Evolutionary conservation across 2,113 vertebrate genomes (phyloP).

Genomic region (Cervus canadensis): DNA sequence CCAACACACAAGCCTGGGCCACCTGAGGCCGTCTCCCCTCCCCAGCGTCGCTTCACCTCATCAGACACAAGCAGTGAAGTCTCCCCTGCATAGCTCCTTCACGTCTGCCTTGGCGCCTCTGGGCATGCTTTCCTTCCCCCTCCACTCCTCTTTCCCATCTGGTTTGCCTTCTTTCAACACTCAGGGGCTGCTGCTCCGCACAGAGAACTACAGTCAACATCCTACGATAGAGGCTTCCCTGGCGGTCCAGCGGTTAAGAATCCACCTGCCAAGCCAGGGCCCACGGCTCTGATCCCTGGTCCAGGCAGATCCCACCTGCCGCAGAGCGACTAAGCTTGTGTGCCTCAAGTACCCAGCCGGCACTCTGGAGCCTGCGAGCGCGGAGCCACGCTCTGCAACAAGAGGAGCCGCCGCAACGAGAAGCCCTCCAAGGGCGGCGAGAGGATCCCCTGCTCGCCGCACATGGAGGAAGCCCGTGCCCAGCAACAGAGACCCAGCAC

Average conservation of each 20-base stretch:
- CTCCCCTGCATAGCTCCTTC: fast-evolving
- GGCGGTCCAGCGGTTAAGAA: background rate
- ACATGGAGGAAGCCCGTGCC: fast-evolving
- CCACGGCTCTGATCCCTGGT: background rate
- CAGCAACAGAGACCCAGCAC: background rate
- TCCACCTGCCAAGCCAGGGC: background rate
- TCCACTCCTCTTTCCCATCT: background rate
- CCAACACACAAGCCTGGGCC: background rate
- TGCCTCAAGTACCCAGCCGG: background rate
- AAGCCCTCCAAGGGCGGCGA: background rate
- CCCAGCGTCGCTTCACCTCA: background rate
- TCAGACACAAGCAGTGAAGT: background rate
- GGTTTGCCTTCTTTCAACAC: background rate
- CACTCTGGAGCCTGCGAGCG: background rate
- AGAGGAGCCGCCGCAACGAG: fast-evolving
- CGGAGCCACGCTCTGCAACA: background rate
- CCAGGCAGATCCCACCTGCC: background rate
- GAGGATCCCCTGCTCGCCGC: background rate
- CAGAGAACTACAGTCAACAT: background rate
- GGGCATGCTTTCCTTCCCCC: background rate
- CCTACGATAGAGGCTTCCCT: background rate
- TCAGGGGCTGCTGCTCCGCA: background rate
- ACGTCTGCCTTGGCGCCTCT: background rate
- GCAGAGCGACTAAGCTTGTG: background rate
- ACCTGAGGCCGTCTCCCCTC: background rate